Base-by-base conservation (phyloP, 2,113 vertebrate species). In the Microcebus ravelobensis region DNA sequence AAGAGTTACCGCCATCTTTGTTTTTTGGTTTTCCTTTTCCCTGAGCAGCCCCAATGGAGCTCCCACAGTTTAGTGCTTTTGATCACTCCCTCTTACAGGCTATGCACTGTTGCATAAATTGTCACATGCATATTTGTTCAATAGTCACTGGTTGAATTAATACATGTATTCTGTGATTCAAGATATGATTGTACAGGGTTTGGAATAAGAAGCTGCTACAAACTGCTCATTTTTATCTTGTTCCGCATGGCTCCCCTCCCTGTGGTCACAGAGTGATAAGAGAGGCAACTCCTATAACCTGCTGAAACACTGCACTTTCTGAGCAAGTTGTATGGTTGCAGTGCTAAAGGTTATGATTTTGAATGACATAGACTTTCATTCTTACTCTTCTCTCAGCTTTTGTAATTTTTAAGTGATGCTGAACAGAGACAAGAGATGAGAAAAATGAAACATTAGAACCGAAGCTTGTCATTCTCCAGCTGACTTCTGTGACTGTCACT, bases 271-370 rank as follows among this genome's bases (percentile, higher is more conserved):
- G 59, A 83, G 34, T 0, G 0, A 39, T 0, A 17, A 17, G 36
- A 48, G 25, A 17, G 71, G 27, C 42, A 61, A 39, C 45, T 34
- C 59, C 23, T 9, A 61, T 71, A 61, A 48, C 31, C 52, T 21
- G 25, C 18, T 45, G 80, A 20, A 6, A 57, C 8, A 3, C 11
- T n/a, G 91, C 3, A 0, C n/a, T 42, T 94, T 82, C 42, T 34
- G 80, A 68, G 50, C 73, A 65, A 48, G 57, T 45, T 31, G 29
- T 39, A 11, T 70, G 11, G 55, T 63, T 80, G 9, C 27, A 50
- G 48, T 87, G 87, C 74, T 39, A 36, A 76, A 94, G 82, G 59
- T 76, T 76, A 59, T 31, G 50, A 76, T 82, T 77, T 74, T 34
- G 39, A 31, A 1, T 29, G 95, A 84, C 45, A 11, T 3, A 73